phyloP scores from a whole-genome alignment of 2,888 invertebrate species.

The Phrixothrix hirtus region DNA sequence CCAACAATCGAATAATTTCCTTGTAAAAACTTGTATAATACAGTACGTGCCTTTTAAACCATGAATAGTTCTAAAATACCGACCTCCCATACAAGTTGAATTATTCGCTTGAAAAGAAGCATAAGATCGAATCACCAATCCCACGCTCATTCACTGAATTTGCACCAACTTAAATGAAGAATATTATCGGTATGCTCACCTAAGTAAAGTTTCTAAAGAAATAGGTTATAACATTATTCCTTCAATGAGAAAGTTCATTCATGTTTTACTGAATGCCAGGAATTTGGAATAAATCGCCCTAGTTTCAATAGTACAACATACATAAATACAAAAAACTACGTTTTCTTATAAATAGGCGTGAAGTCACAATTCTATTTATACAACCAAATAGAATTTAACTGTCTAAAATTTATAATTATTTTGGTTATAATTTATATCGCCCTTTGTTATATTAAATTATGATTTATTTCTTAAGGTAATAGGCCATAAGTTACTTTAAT shows the following conservation, averaged over 20 bases:
- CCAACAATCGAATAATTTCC: constrained; percentile 10
- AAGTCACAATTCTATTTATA: no score
- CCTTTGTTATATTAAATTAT: no score
- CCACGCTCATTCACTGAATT: constrained; percentile 33
- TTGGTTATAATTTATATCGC: no score
- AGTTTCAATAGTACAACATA: no score
- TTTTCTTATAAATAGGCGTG: no score
- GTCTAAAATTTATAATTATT: no score
- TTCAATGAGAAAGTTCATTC: constrained; percentile 15
- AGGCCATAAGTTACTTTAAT: no score
- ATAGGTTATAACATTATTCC: constrained; percentile 11
- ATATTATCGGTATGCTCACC: constrained; percentile 5
- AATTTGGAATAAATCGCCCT: constrained; percentile 11
- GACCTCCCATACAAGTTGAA: constrained; percentile 30
- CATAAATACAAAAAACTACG: no score
- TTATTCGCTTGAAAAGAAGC: constrained; percentile 21
- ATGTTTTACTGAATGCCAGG: constrained; percentile 16
- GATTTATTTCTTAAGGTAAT: no score
- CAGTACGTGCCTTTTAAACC: constrained; percentile 29
- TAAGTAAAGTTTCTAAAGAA: constrained; percentile 14
- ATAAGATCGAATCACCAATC: constrained; percentile 33
- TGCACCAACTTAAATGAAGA: constrained; percentile 24
- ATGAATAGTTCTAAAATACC: constrained; percentile 26
- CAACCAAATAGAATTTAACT: no score
- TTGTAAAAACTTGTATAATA: constrained; percentile 24